These are phyloP conservation scores for Metallyticus violacea DNA, from an alignment of 2,888 invertebrate species.

Conservation along the genomic window DNA sequence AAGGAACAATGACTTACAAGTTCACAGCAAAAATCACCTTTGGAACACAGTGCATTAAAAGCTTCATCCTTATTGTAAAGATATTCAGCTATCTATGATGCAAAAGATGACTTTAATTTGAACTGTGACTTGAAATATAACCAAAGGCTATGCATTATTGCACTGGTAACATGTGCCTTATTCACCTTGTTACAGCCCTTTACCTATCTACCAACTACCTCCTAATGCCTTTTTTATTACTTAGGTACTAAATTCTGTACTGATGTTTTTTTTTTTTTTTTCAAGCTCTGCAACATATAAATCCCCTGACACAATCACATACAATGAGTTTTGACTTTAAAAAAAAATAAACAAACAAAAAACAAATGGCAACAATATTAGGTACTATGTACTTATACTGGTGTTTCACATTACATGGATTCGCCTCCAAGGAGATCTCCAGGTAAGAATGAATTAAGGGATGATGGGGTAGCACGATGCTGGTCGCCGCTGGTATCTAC, in stretches of 20 bases:
- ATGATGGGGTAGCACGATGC: conserved; percentile 79
- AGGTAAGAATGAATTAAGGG: conserved; percentile 83
- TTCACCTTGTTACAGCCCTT: not conserved
- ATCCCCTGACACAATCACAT: conserved; percentile 16
- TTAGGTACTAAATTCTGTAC: conserved; percentile 6
- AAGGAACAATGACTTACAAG: not conserved
- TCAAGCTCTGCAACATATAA: conserved; percentile 9
- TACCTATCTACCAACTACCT: not conserved
- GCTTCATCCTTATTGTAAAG: not conserved
- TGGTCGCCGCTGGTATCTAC: conserved; percentile 51
- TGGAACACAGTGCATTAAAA: too few relatives aligned
- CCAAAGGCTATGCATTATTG: not conserved
- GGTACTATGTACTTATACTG: conserved; percentile 17
- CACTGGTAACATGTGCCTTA: conserved; percentile 1
- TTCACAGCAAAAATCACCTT: not conserved
- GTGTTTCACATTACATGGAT: conserved; percentile 59
- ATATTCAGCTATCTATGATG: not conserved
- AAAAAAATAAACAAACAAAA: too few relatives aligned
- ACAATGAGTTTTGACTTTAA: conserved; percentile 18
- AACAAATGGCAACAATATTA: conserved; percentile 13
- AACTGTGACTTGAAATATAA: not conserved
- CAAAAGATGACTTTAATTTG: not conserved
- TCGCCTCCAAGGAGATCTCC: conserved; percentile 84
- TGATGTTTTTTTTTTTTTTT: not conserved
- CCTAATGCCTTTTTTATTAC: conserved; percentile 2